These are phyloP conservation scores for Antechinus stuartii DNA, from an alignment of 2,113 vertebrate genomes.

Conservation along the genomic window DNA sequence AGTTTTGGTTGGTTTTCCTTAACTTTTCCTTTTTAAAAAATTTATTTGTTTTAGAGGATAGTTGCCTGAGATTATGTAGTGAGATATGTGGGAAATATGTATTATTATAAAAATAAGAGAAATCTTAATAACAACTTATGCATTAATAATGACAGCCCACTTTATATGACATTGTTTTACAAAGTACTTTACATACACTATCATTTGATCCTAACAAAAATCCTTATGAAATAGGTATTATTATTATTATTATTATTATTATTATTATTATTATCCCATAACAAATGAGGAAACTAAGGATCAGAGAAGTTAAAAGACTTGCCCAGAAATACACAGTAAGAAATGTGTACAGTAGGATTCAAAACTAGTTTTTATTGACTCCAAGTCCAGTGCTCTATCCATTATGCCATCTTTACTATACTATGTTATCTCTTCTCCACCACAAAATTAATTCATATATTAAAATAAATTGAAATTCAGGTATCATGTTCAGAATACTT, in stretches of 20 bases:
- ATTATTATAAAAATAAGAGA: background rate
- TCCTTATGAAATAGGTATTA: background rate
- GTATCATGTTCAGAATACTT: background rate
- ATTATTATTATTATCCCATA: background rate
- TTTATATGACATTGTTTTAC: background rate
- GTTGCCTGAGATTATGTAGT: background rate
- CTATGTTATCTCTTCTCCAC: background rate
- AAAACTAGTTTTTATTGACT: background rate
- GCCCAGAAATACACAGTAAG: background rate
- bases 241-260: background rate
- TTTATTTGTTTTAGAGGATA: background rate
- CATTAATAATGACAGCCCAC: background rate
- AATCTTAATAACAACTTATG: background rate
- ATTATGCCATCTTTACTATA: background rate
- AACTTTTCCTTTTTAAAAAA: background rate
- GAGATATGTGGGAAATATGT: background rate
- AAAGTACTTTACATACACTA: background rate
- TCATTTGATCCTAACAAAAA: background rate
- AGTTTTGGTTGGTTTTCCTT: background rate
- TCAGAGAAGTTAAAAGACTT: background rate
- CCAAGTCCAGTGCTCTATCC: background rate
- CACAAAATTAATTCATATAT: background rate
- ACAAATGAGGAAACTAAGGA: background rate
- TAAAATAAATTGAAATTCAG: background rate
- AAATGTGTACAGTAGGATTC: background rate